phyloP scores from a whole-genome alignment of 2,113 vertebrate genomes.

The Spilogale gracilis region DNA sequence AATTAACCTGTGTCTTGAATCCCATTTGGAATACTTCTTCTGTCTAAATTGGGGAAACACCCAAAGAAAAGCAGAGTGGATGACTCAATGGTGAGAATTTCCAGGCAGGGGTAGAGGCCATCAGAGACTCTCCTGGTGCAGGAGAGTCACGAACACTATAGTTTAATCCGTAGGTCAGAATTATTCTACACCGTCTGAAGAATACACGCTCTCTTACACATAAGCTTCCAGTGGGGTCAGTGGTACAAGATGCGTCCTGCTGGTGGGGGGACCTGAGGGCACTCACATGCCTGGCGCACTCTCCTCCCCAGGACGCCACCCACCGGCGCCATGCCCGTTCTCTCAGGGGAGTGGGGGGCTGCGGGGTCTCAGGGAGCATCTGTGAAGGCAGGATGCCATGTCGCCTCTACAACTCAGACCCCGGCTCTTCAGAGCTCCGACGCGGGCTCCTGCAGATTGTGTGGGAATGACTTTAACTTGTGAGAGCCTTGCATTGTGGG shows the following conservation, averaged over 20 bases:
- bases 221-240: not conserved
- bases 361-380: accelerated
- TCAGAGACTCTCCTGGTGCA: accelerated
- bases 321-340: accelerated
- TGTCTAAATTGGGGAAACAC: not conserved
- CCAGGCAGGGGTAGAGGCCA: not conserved
- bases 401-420: accelerated
- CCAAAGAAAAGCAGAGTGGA: not conserved
- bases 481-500: too few species aligned
- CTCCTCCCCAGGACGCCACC: accelerated
- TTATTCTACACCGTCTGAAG: not conserved
- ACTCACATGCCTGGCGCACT: accelerated
- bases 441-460: accelerated
- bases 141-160: not conserved
- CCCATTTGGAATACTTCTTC: not conserved
- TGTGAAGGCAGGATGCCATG: accelerated
- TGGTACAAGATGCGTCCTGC: accelerated
- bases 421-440: not conserved
- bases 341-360: not conserved
- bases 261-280: accelerated
- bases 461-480: accelerated
- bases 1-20: not conserved
- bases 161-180: not conserved
- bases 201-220: too few species aligned
- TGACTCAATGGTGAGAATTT: accelerated